Evolutionary conservation across 2,113 vertebrate species (phyloP).

Genomic region (Thamnaconus septentrionalis): DNA sequence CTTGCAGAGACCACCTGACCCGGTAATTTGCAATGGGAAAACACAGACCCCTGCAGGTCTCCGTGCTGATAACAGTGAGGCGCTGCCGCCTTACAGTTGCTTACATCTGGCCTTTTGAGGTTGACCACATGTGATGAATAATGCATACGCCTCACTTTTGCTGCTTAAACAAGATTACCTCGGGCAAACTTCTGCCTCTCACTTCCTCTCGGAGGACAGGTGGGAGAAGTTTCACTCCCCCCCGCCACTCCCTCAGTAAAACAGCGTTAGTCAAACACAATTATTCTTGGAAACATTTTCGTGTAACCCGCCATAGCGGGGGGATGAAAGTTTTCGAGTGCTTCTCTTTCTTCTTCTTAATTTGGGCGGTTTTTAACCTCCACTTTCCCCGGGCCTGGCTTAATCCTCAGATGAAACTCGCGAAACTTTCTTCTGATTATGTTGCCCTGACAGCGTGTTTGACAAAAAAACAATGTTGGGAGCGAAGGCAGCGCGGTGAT

Average conservation of each 20-base stretch:
- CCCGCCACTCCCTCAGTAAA: slow-evolving; percentile 8
- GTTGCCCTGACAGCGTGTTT: slow-evolving; percentile 28
- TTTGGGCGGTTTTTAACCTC: slow-evolving; percentile 47
- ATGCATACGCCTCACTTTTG: slow-evolving; percentile 38
- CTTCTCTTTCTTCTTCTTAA: slow-evolving; percentile 31
- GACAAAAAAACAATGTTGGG: slow-evolving; percentile 31
- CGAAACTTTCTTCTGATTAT: slow-evolving; percentile 51
- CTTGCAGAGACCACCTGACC: slow-evolving; percentile 39
- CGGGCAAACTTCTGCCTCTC: slow-evolving; percentile 54
- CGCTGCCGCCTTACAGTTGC: slow-evolving; percentile 37
- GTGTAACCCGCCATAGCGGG: slow-evolving; percentile 32
- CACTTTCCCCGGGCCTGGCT: slow-evolving; percentile 19
- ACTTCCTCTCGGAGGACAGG: slow-evolving; percentile 44
- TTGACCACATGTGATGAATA: slow-evolving; percentile 69
- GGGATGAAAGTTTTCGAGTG: slow-evolving; percentile 37
- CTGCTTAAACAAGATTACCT: slow-evolving; percentile 63
- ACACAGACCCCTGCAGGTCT: slow-evolving; percentile 25
- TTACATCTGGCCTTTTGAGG: slow-evolving; percentile 52
- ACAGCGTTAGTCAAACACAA: slow-evolving; percentile 40
- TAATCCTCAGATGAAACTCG: slow-evolving; percentile 43
- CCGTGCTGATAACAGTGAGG: slow-evolving; percentile 33
- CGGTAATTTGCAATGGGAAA: slow-evolving; percentile 45
- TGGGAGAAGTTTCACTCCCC: slow-evolving; percentile 37
- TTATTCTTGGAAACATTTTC: slow-evolving; percentile 55
- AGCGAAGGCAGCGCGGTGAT: slow-evolving; percentile 35